These are phyloP conservation scores for Brachypalpus laphriformis DNA, from an alignment of 2,888 invertebrate species.

Conservation along the genomic window DNA sequence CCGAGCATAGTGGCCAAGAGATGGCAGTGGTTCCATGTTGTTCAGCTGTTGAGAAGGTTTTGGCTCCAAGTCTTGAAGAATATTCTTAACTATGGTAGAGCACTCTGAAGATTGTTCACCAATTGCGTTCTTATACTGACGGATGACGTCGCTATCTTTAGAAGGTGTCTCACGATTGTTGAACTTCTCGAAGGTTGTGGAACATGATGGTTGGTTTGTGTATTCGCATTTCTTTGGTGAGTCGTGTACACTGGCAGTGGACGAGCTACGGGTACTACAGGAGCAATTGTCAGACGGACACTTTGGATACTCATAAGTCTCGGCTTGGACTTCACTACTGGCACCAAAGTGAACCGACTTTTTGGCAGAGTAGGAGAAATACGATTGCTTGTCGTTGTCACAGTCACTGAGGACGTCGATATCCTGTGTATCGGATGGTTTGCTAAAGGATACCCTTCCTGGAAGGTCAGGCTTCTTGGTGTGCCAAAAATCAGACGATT, in stretches of 20 bases:
- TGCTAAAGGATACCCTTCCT: slow-evolving; percentile 82
- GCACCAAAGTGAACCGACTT: slow-evolving; percentile 82
- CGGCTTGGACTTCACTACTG: slow-evolving; percentile 77
- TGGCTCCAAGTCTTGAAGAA: slow-evolving; percentile 75
- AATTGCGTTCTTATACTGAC: slow-evolving; percentile 80
- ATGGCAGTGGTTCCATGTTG: slow-evolving; percentile 78
- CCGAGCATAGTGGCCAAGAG: slow-evolving; percentile 77
- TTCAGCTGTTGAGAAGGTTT: slow-evolving; percentile 74
- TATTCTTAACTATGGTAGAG: slow-evolving; percentile 75
- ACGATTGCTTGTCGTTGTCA: slow-evolving; percentile 80
- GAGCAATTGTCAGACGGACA: slow-evolving; percentile 82
- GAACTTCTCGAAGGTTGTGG: slow-evolving; percentile 24
- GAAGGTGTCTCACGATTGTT: slow-evolving; percentile 7
- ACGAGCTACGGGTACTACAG: slow-evolving; percentile 81
- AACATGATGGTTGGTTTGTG: slow-evolving; percentile 6
- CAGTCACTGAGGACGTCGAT: slow-evolving; percentile 80
- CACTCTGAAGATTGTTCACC: slow-evolving; percentile 77
- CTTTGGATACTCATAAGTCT: slow-evolving; percentile 81
- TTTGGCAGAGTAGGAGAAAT: slow-evolving; percentile 75
- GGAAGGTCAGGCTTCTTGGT: slow-evolving; percentile 80
- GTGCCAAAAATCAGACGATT: slow-evolving; percentile 55
- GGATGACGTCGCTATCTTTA: slow-evolving; percentile 77
- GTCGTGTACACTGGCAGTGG: slow-evolving; percentile 79
- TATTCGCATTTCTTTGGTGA: slow-evolving; percentile 71
- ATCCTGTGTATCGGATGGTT: slow-evolving; percentile 76